Evolutionary conservation across 30 jellyfish, hydroid and myxozoan genomes (phyloP).

Genomic region (Nemopilema nomurai): DNA sequence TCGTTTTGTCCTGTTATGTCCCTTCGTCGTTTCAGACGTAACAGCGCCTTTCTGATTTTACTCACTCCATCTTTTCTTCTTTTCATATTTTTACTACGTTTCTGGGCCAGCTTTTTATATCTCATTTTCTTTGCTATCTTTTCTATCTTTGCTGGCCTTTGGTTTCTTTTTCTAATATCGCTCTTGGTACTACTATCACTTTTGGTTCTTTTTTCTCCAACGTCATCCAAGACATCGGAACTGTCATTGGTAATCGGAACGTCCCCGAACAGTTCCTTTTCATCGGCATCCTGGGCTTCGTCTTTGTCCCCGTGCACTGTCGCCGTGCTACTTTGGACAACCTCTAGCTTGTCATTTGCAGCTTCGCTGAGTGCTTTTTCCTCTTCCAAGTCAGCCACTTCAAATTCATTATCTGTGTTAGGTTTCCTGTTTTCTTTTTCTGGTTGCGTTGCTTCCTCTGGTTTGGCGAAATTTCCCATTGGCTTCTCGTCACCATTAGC

Average conservation of each 20-base stretch:
- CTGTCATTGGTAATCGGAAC: neutral
- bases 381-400: neutral
- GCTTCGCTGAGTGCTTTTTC: neutral
- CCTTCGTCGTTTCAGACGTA: neutral
- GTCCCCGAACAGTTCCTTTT: slow-evolving; percentile 5
- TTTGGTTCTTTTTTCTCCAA: neutral
- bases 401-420: neutral
- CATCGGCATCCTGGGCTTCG: neutral
- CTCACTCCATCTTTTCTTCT: neutral
- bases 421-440: neutral
- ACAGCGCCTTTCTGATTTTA: neutral
- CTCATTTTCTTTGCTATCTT: neutral
- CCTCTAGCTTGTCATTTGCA: slow-evolving; percentile 1
- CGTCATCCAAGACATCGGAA: neutral
- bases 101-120: neutral
- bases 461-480: slow-evolving; percentile 7
- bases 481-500: neutral
- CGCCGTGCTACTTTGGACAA: slow-evolving; percentile 4
- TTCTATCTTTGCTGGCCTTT: neutral
- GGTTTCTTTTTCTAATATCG: slow-evolving; percentile 1
- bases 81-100: neutral
- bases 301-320: slow-evolving; percentile 1
- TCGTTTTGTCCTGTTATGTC: neutral
- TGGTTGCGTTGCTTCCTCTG: neutral
- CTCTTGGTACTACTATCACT: neutral